Conservation (phyloP, 2,113 vertebrate species). For the Larimichthys polyactis region DNA sequence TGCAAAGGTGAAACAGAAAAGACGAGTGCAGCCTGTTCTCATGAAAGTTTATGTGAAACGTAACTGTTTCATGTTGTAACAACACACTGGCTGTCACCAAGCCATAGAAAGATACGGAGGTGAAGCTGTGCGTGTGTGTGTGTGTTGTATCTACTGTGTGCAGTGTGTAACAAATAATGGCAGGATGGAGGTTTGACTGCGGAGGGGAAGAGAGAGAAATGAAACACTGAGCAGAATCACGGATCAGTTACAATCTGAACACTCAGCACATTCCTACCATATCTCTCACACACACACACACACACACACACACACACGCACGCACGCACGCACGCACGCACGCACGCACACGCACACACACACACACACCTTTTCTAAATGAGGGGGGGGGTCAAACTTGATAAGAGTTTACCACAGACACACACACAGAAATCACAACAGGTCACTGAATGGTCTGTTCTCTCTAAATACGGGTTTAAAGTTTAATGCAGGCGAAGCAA, state of each 20-base stretch:
- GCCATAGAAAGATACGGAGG: not conserved
- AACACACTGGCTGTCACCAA: not conserved
- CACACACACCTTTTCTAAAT: not conserved
- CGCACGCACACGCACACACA: conserved; percentile 18
- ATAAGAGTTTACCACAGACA: conserved; percentile 20
- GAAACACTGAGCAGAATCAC: conserved; percentile 42
- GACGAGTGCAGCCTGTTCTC: conserved; percentile 4
- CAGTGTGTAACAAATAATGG: conserved; percentile 35
- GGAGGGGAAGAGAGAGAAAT: conserved; percentile 41
- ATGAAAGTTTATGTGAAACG: not conserved
- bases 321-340: too few relatives aligned
- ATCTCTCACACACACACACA: conserved; percentile 22
- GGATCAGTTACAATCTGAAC: conserved; percentile 49
- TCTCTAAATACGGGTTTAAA: too few relatives aligned
- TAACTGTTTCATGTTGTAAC: not conserved
- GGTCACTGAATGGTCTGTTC: too few relatives aligned
- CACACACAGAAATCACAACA: not conserved
- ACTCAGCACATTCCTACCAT: conserved; percentile 63
- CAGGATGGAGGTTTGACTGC: conserved; percentile 44
- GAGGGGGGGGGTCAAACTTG: conserved; percentile 8
- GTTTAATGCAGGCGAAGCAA: not conserved
- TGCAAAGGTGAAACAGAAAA: not conserved
- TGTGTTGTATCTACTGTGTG: conserved; percentile 5
- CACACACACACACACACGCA: conserved; percentile 14
- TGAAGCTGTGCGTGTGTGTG: not conserved